Conservation (phyloP, 2,113 vertebrate genomes). For the Ictalurus punctatus region DNA sequence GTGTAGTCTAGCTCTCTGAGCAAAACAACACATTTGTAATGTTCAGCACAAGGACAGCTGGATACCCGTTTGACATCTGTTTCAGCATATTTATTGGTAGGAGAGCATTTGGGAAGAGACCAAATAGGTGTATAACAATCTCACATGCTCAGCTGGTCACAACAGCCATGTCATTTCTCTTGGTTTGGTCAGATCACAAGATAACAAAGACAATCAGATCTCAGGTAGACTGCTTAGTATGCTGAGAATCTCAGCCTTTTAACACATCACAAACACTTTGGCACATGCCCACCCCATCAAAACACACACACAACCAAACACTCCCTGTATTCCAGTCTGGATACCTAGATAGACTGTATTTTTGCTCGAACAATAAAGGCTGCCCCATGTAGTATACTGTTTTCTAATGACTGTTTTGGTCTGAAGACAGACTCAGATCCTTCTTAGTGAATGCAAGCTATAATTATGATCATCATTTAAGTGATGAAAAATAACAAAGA, state of each 20-base stretch:
- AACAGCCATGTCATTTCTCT: slow-evolving; percentile 10
- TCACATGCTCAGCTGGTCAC: slow-evolving; percentile 26
- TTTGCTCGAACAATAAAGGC: not conserved
- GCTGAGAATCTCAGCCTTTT: not conserved
- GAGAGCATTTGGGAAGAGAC: slow-evolving; percentile 64
- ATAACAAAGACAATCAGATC: not conserved
- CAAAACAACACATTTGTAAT: slow-evolving; percentile 78
- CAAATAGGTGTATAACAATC: slow-evolving; percentile 34
- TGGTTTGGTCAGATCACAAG: slow-evolving; percentile 26
- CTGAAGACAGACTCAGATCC: not conserved
- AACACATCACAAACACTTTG: not conserved
- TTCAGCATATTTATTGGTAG: slow-evolving; percentile 73
- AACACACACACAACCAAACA: not conserved
- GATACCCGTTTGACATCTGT: slow-evolving; percentile 86
- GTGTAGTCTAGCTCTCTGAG: slow-evolving; percentile 74
- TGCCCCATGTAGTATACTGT: not conserved
- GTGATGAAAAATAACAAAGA: not conserved
- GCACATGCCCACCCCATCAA: not conserved
- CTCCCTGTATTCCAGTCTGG: not conserved
- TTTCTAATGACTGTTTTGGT: not conserved
- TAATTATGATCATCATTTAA: not conserved
- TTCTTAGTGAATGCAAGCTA: not conserved
- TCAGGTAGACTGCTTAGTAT: not conserved
- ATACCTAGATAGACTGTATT: not conserved
- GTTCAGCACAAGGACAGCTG: slow-evolving; percentile 79